Evolutionary conservation across 2,113 vertebrate genomes (phyloP).

Genomic region (Tamias sibiricus): DNA sequence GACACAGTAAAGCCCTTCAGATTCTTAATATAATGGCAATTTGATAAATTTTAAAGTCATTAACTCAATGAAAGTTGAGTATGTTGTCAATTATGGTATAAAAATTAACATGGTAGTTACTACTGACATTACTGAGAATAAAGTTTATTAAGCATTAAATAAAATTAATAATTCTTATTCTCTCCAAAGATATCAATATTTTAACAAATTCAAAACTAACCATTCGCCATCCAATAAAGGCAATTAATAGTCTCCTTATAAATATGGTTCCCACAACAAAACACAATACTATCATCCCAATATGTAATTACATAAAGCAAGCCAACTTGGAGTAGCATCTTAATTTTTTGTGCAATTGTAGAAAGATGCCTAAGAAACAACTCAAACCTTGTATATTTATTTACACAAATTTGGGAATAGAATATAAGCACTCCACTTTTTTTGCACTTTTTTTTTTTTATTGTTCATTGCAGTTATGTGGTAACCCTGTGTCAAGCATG

Average conservation of each 20-base stretch:
- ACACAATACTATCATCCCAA: not conserved
- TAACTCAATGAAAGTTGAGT: conserved; percentile 16
- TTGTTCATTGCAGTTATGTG: not conserved
- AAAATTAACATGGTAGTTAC: not conserved
- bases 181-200: not conserved
- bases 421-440: not conserved
- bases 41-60: conserved; percentile 50
- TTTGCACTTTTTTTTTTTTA: not conserved
- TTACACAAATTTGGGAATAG: not conserved
- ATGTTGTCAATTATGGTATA: not conserved
- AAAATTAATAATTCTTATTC: not conserved
- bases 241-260: not conserved
- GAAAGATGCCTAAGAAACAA: not conserved
- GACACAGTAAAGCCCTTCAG: not conserved
- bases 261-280: not conserved
- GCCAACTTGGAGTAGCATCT: not conserved
- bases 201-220: not conserved
- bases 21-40: not conserved
- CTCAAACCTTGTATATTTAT: not conserved
- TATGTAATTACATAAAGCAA: not conserved
- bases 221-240: not conserved
- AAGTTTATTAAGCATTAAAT: not conserved
- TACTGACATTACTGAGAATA: conserved; percentile 5
- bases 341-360: not conserved
- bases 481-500: not conserved